phyloP scores from a whole-genome alignment of 2,113 vertebrate genomes.

The Aythya baeri region DNA sequence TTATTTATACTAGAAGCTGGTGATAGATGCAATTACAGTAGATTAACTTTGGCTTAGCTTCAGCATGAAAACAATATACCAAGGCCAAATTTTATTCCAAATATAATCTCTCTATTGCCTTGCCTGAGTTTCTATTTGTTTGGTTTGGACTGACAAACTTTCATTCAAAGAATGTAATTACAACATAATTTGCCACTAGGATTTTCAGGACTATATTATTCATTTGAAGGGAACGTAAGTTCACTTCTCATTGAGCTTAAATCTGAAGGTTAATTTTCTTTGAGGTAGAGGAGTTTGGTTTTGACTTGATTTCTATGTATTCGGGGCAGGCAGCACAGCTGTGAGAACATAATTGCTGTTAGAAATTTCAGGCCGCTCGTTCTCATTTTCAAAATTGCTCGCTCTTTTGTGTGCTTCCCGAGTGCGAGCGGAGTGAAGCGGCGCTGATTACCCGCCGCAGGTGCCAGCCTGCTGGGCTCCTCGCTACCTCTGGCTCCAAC shows the following conservation, averaged over 20 bases:
- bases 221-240: background rate
- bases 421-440: slow-evolving; percentile 28
- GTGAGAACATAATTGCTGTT: slow-evolving; percentile 44
- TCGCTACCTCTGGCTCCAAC: background rate
- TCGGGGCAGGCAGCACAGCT: slow-evolving; percentile 54
- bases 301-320: slow-evolving; percentile 55
- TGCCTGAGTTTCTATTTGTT: slow-evolving; percentile 18
- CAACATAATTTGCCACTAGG: background rate
- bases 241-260: slow-evolving; percentile 2
- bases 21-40: background rate
- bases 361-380: slow-evolving; percentile 19
- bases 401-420: background rate
- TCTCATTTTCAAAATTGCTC: slow-evolving; percentile 52
- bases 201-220: background rate
- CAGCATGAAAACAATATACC: background rate
- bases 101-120: background rate
- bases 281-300: background rate
- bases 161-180: slow-evolving; percentile 32
- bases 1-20: slow-evolving; percentile 36
- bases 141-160: slow-evolving; percentile 41
- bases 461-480: slow-evolving; percentile 42
- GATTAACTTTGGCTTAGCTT: slow-evolving; percentile 32
- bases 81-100: slow-evolving; percentile 31
- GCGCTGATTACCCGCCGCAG: slow-evolving; percentile 45
- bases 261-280: slow-evolving; percentile 40